These are phyloP conservation scores for Temnothorax longispinosus DNA, from an alignment of 1,140 invertebrate species.

Conservation along the genomic window DNA sequence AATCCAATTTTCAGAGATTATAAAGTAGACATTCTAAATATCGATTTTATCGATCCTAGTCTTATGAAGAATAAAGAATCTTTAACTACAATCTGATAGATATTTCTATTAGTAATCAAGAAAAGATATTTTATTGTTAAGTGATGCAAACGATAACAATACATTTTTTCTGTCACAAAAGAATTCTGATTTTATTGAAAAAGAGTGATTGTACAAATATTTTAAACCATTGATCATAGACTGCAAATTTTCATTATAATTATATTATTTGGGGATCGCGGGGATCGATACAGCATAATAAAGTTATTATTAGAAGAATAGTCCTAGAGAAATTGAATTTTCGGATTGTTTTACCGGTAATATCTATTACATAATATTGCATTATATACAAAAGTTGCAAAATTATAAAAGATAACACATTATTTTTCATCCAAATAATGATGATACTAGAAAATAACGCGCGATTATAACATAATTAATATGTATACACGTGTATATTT, in stretches of 20 bases:
- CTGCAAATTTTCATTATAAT: not conserved
- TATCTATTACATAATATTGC: too few species aligned
- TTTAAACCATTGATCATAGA: not conserved
- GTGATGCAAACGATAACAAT: not conserved
- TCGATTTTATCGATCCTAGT: not conserved
- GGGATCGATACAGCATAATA: not conserved
- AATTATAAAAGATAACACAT: too few species aligned
- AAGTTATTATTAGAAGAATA: not conserved
- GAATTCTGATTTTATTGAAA: not conserved
- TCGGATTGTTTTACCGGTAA: too few species aligned
- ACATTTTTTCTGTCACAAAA: not conserved
- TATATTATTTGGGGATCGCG: not conserved
- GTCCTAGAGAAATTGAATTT: not conserved
- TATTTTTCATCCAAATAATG: too few species aligned
- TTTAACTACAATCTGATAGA: not conserved
- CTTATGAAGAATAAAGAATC: constrained; percentile 20
- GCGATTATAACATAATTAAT: not conserved
- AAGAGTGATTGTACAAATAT: not conserved
- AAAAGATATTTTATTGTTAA: not conserved
- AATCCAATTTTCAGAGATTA: constrained; percentile 26
- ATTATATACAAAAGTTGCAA: too few species aligned
- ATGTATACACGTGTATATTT: not conserved
- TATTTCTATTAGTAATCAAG: not conserved
- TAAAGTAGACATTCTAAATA: constrained; percentile 1
- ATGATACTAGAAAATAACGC: too few species aligned